A percentile compares a stretch with the other conserved stretches of the same genome.
phyloP scores from a whole-genome alignment of 1,140 invertebrate genomes.

The Drosophila triauraria region DNA sequence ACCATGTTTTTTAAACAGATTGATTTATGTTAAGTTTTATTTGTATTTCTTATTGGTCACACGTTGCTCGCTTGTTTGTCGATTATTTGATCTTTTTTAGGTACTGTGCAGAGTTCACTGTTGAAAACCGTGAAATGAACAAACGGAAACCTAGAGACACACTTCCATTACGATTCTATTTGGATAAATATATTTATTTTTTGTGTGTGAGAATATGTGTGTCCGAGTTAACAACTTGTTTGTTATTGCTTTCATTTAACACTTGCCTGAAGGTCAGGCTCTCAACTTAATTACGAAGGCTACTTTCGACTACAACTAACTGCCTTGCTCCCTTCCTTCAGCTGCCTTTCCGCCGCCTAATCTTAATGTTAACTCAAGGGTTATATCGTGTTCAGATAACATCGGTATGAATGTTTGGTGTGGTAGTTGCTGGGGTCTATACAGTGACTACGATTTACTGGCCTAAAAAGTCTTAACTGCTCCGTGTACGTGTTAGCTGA shows the following conservation, averaged over 20 bases:
- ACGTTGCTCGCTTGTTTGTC: conserved; percentile 57
- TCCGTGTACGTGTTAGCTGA: conserved; percentile 2
- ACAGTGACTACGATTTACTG: conserved; percentile 54
- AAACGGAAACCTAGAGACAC: conserved; percentile 67
- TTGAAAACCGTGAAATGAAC: conserved; percentile 69
- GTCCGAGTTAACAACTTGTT: conserved; percentile 50
- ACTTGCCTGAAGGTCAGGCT: conserved; percentile 53
- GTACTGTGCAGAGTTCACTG: conserved; percentile 70
- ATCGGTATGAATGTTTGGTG: conserved; percentile 27
- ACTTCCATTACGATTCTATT: conserved; percentile 36
- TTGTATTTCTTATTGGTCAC: conserved; percentile 68
- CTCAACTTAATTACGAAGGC: conserved; percentile 67
- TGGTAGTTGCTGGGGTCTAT: conserved; percentile 36
- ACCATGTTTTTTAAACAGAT: conserved; percentile 43
- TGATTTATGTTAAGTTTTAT: conserved; percentile 18
- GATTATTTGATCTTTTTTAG: conserved; percentile 54
- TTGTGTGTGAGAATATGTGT: conserved; percentile 28
- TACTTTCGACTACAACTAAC: conserved; percentile 55
- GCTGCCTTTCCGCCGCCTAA: conserved; percentile 28
- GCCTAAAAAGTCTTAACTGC: conserved; percentile 68
- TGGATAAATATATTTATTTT: conserved; percentile 12
- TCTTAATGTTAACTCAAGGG: conserved; percentile 72
- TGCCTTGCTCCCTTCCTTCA: conserved; percentile 29
- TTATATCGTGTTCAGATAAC: conserved; percentile 33
- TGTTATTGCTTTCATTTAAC: conserved; percentile 73